Evolutionary conservation across 2,113 vertebrate species (phyloP).

Genomic region (Pluvianellus socialis): DNA sequence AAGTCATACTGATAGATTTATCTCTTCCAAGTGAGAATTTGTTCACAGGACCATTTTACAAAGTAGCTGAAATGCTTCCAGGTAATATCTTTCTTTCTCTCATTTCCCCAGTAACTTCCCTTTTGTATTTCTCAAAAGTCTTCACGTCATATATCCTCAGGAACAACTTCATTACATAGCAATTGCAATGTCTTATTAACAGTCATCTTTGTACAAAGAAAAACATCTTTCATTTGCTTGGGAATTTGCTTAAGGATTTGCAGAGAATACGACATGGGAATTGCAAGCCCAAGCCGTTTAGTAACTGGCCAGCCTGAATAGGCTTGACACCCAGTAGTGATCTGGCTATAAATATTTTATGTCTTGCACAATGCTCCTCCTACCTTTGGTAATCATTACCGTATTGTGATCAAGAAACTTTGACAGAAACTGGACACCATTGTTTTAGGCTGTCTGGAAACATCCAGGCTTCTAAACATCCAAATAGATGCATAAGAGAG

Average conservation of each 20-base stretch:
- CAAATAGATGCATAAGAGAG: not conserved
- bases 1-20: not conserved
- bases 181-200: not conserved
- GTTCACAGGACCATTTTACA: not conserved
- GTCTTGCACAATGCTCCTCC: not conserved
- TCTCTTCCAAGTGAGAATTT: not conserved
- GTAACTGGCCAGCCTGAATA: not conserved
- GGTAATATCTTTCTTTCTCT: not conserved
- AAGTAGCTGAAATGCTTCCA: not conserved
- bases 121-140: not conserved
- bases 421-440: rapidly evolving
- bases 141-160: not conserved
- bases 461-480: not conserved
- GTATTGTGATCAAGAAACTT: not conserved
- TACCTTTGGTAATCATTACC: not conserved
- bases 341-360: not conserved
- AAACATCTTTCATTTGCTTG: not conserved
- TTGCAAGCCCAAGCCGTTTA: not conserved
- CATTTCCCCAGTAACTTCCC: not conserved
- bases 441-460: not conserved
- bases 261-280: not conserved
- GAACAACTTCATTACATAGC: not conserved
- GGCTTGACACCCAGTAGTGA: not conserved
- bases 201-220: not conserved
- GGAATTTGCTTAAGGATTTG: conserved; percentile 14